phyloP scores from a whole-genome alignment of 2,888 invertebrate genomes.

The Coecobrya sp. region DNA sequence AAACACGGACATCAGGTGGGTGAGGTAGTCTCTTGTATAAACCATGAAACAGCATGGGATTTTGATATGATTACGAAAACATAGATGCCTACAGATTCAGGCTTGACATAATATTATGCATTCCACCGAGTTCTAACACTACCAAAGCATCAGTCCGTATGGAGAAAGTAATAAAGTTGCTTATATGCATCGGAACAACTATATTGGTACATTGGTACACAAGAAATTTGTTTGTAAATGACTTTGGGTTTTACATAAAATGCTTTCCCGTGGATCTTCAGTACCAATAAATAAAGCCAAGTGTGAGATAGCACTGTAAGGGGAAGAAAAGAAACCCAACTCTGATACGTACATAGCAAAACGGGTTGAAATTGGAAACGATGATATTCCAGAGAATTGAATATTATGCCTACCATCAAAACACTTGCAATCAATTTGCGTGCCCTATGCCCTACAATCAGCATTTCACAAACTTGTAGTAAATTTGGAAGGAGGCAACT shows the following conservation, averaged over 20 bases:
- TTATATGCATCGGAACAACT: not conserved
- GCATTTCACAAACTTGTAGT: not conserved
- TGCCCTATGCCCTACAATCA: not conserved
- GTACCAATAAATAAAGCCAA: not conserved
- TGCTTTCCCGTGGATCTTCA: slow-evolving; percentile 6
- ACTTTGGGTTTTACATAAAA: slow-evolving; percentile 15
- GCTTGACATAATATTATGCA: slow-evolving; percentile 12
- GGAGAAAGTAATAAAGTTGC: not conserved
- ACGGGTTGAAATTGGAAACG: slow-evolving; percentile 4
- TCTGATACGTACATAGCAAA: not conserved
- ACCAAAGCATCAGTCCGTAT: not conserved
- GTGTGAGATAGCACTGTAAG: not conserved
- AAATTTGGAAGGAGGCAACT: not conserved
- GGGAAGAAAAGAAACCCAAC: not conserved
- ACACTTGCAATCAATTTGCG: not conserved
- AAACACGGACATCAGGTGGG: slow-evolving; percentile 62
- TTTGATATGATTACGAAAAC: slow-evolving; percentile 13
- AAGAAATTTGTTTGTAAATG: slow-evolving; percentile 37
- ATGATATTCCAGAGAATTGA: not conserved
- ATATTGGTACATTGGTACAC: not conserved
- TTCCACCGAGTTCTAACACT: not conserved
- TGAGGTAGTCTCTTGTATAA: slow-evolving; percentile 11
- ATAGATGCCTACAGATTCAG: not conserved
- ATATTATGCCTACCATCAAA: not conserved
- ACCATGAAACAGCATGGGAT: slow-evolving; percentile 19